A percentile compares a stretch with the other conserved stretches of the same genome.
Conservation (phyloP, 1,140 invertebrate genomes). For the Ganaspis sp. region DNA sequence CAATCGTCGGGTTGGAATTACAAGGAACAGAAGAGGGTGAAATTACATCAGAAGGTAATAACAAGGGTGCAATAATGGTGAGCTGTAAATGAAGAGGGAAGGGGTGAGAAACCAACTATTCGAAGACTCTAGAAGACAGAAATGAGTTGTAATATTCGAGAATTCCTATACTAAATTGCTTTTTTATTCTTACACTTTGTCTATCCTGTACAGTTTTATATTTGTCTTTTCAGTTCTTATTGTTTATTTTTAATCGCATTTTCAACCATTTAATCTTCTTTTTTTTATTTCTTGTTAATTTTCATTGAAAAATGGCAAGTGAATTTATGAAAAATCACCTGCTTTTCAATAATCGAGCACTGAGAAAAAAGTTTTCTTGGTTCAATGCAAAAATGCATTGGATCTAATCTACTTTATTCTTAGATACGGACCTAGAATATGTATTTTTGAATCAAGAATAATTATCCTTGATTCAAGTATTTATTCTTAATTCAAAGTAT, state of each 20-base stretch:
- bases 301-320: too few species aligned
- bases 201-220: neutral
- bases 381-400: too few species aligned
- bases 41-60: constrained; percentile 61
- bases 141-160: constrained; percentile 60
- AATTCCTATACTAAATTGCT: constrained; percentile 45
- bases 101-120: constrained; percentile 46
- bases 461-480: too few species aligned
- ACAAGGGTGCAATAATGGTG: constrained; percentile 61
- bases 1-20: neutral
- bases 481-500: too few species aligned
- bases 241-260: too few species aligned
- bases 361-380: too few species aligned
- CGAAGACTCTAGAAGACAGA: constrained; percentile 43
- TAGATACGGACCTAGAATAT: too few species aligned
- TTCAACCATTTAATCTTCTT: too few species aligned
- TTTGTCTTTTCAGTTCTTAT: too few species aligned
- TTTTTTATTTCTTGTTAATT: too few species aligned
- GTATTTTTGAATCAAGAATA: too few species aligned
- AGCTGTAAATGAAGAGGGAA: constrained; percentile 44
- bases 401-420: too few species aligned
- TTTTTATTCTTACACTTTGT: neutral
- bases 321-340: neutral
- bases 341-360: neutral
- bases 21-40: constrained; percentile 41